Evolutionary conservation across 2,888 invertebrate genomes (phyloP).

Genomic region (Conchocele bisecta): DNA sequence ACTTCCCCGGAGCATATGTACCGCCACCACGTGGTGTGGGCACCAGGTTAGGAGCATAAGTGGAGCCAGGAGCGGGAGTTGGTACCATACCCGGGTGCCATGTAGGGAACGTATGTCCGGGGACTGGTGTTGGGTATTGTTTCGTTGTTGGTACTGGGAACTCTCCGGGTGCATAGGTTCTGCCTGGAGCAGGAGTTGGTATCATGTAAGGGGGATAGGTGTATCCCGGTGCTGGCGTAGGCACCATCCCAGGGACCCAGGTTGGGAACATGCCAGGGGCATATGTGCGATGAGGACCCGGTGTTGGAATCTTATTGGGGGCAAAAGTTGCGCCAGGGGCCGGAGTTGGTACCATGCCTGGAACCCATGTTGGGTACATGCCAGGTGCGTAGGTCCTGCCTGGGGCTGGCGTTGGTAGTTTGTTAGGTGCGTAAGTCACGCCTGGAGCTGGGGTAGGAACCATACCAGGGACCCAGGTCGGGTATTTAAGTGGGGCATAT

Average conservation of each 20-base stretch:
- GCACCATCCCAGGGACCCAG: conserved; percentile 31
- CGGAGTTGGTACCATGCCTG: conserved; percentile 51
- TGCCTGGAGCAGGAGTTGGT: conserved; percentile 37
- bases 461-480: conserved; percentile 56
- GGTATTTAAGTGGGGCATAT: conserved; percentile 51
- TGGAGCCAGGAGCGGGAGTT: conserved; percentile 53
- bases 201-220: conserved; percentile 39
- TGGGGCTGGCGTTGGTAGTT: conserved; percentile 58
- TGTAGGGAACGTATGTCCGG: conserved; percentile 33
- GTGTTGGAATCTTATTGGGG: conserved; percentile 51
- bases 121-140: conserved; percentile 12
- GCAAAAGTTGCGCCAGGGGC: conserved; percentile 54
- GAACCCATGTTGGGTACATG: conserved; percentile 49
- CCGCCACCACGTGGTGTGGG: conserved; percentile 60
- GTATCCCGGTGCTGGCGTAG: conserved; percentile 52
- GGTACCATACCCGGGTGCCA: conserved; percentile 47
- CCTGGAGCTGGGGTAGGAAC: conserved; percentile 56
- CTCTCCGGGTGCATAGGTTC: conserved; percentile 42
- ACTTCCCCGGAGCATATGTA: conserved; percentile 58
- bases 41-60: conserved; percentile 53
- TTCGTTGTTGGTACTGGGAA: conserved; percentile 9
- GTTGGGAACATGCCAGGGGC: conserved; percentile 54
- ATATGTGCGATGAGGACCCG: conserved; percentile 49
- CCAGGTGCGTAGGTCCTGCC: conserved; percentile 65
- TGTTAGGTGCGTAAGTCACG: conserved; percentile 34